These are phyloP conservation scores for Punctoribates punctum DNA, from an alignment of 2,888 invertebrate species.

Conservation along the genomic window DNA sequence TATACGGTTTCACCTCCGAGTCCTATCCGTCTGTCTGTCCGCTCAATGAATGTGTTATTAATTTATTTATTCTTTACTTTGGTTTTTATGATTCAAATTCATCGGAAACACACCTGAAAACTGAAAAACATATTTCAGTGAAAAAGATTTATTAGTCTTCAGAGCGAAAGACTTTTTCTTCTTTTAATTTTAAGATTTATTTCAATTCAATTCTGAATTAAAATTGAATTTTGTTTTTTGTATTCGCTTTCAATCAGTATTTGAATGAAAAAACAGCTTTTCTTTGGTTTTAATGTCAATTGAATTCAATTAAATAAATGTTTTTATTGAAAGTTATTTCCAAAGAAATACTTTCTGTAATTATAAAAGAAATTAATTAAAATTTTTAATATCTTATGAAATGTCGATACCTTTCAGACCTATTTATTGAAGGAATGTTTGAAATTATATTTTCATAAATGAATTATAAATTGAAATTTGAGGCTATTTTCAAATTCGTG, in stretches of 20 bases:
- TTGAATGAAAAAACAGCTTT: background rate
- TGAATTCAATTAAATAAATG: background rate
- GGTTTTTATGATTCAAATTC: background rate
- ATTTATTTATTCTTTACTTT: background rate
- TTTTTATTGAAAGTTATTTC: too few species aligned
- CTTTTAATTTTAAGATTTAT: slow-evolving; percentile 1
- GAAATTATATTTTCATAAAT: background rate
- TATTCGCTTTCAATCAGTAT: background rate
- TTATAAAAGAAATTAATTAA: background rate
- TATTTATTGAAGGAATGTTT: background rate
- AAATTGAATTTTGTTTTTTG: background rate
- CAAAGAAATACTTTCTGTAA: too few species aligned
- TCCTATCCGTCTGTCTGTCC: background rate
- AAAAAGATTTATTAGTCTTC: slow-evolving; percentile 4
- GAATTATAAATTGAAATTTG: too few species aligned
- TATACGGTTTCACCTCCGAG: background rate
- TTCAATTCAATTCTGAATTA: background rate
- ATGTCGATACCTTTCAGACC: background rate
- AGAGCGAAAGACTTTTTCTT: background rate
- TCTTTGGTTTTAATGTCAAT: background rate
- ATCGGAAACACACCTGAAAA: slow-evolving; percentile 18
- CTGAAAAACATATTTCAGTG: background rate
- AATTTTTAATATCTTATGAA: background rate
- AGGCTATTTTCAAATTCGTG: too few species aligned
- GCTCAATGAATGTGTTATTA: slow-evolving; percentile 10